Evolutionary conservation across 2,113 vertebrate genomes (phyloP).

Genomic region (Otolemur garnettii): DNA sequence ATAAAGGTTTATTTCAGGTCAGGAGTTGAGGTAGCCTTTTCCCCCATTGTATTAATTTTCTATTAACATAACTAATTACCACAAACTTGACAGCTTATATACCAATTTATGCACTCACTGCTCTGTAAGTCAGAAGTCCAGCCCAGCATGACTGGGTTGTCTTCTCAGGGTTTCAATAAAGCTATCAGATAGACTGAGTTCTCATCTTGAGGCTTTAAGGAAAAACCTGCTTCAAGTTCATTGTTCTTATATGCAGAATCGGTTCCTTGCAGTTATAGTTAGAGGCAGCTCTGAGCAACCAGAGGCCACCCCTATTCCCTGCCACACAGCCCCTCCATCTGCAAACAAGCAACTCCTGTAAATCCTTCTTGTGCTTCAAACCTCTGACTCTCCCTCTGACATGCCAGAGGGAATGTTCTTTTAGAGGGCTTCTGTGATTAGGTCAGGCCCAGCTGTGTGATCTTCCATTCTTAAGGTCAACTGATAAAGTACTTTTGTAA

Average conservation of each 20-base stretch:
- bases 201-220: neutral
- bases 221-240: neutral
- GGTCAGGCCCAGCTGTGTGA: neutral
- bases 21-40: neutral
- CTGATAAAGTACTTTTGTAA: neutral
- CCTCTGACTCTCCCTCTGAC: neutral
- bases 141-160: neutral
- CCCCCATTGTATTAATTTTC: neutral
- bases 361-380: neutral
- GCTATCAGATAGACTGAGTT: neutral
- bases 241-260: neutral
- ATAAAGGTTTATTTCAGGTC: neutral
- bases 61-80: neutral
- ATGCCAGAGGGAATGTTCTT: neutral
- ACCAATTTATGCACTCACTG: neutral
- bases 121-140: neutral
- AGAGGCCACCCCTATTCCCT: neutral
- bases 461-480: neutral
- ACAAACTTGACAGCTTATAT: neutral
- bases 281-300: neutral
- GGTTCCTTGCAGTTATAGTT: neutral
- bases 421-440: neutral
- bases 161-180: neutral
- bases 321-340: fast-evolving
- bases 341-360: neutral